phyloP scores from a whole-genome alignment of 2,797 vertebrate species.

The Todus mexicanus region DNA sequence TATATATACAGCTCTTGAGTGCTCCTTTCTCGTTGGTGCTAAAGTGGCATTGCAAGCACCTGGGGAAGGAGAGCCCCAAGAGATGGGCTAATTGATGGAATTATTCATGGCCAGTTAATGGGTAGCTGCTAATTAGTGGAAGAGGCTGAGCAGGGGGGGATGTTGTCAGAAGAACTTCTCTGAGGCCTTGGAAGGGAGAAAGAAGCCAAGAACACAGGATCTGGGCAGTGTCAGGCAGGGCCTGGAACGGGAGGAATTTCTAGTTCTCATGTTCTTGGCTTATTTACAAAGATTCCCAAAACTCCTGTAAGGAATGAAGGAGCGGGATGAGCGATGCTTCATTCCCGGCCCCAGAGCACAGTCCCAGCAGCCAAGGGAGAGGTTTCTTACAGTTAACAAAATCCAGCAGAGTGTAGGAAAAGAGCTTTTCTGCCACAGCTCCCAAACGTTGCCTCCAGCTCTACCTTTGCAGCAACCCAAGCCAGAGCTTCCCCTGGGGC shows the following conservation, averaged over 20 bases:
- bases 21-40: neutral
- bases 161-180: neutral
- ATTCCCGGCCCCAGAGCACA: neutral
- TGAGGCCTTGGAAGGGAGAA: neutral
- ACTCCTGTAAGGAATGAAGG: neutral
- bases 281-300: slow-evolving; percentile 45
- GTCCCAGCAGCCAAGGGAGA: neutral
- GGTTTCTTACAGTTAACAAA: neutral
- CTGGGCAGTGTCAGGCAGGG: slow-evolving; percentile 41
- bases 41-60: neutral
- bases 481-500: neutral
- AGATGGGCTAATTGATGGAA: neutral
- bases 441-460: neutral
- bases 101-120: neutral
- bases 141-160: neutral
- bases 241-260: slow-evolving; percentile 19
- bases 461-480: neutral
- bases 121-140: neutral
- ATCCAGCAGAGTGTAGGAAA: neutral
- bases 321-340: neutral
- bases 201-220: slow-evolving; percentile 43
- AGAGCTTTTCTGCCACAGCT: neutral
- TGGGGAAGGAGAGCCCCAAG: neutral
- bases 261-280: slow-evolving; percentile 36
- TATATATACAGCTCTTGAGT: neutral